These are phyloP conservation scores for Bombyx mori DNA, from an alignment of 1,140 invertebrate genomes.

Conservation along the genomic window ASM3026992v2 NC_085107.1:5451501-5452000, in stretches of 20 bases:
- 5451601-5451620: constrained; percentile 28
- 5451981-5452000: too few relatives aligned
- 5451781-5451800: constrained; percentile 10
- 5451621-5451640: constrained; percentile 19
- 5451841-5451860: too few relatives aligned
- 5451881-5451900: too few relatives aligned
- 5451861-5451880: too few relatives aligned
- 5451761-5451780: constrained; percentile 26
- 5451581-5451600: constrained; percentile 9
- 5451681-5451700: constrained; percentile 13
- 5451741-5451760: constrained; percentile 38
- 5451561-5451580: constrained; percentile 5
- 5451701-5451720: constrained; percentile 26
- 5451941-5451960: too few relatives aligned
- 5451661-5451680: constrained; percentile 13
- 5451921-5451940: too few relatives aligned
- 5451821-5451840: too few relatives aligned
- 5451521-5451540: constrained; percentile 19
- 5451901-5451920: too few relatives aligned
- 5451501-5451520: constrained; percentile 20
- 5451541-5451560: constrained; percentile 22
- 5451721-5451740: constrained; percentile 27
- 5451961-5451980: too few relatives aligned
- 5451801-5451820: constrained; percentile 1
- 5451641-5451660: constrained; percentile 22